phyloP scores from a whole-genome alignment of 1,140 invertebrate species.

The Panulirus ornatus region DNA sequence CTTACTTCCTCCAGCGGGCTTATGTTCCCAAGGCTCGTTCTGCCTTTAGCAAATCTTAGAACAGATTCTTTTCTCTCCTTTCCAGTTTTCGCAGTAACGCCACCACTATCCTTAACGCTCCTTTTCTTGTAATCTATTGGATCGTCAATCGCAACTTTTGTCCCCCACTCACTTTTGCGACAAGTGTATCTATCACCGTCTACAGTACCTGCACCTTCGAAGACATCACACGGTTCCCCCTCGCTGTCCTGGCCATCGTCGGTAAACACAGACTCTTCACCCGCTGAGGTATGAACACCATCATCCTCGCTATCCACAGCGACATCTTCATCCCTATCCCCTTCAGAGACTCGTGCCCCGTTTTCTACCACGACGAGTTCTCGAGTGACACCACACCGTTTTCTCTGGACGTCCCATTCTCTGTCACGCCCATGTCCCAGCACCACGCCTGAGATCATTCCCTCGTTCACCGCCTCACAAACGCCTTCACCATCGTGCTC shows the following conservation, averaged over 20 bases:
- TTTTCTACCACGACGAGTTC: neutral
- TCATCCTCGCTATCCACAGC: neutral
- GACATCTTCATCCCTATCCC: neutral
- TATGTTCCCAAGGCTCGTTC: too few relatives aligned
- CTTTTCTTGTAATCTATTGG: too few relatives aligned
- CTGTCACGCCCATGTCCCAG: neutral
- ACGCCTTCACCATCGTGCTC: neutral
- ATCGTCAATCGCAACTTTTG: too few relatives aligned
- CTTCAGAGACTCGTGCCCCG: neutral
- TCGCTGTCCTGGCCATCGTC: neutral
- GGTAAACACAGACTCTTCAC: neutral
- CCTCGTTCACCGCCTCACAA: neutral
- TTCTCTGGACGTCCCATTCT: constrained; percentile 30
- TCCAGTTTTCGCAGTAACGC: neutral
- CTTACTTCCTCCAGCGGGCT: too few relatives aligned
- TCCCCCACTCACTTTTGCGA: too few relatives aligned
- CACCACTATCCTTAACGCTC: neutral
- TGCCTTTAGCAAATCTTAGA: too few relatives aligned
- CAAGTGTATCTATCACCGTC: too few relatives aligned
- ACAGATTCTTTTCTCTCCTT: neutral
- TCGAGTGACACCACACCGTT: neutral
- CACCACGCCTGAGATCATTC: neutral
- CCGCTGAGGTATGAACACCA: neutral
- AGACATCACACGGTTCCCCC: neutral
- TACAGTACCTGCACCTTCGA: neutral